A percentile compares a stretch with the other conserved stretches of the same genome.
These are phyloP conservation scores for Tinamus major DNA, from an alignment of 2,797 vertebrate genomes.

Conservation along the genomic window DNA sequence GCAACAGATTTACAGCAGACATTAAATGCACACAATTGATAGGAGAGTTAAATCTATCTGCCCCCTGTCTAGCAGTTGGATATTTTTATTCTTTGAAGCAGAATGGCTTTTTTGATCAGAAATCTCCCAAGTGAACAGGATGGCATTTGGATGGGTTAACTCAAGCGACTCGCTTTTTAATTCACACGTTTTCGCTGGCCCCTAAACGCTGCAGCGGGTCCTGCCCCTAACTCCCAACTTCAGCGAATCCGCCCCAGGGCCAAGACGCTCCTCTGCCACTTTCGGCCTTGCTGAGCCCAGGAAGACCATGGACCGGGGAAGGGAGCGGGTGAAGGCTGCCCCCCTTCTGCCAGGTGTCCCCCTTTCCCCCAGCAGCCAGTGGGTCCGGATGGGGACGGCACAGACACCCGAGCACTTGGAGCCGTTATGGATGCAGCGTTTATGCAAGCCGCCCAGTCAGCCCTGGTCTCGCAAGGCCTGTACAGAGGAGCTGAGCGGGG, in stretches of 20 bases:
- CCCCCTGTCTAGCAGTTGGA: not conserved
- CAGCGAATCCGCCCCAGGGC: accelerated
- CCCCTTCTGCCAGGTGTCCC: too few species aligned
- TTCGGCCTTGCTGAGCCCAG: not conserved
- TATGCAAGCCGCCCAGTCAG: constrained; percentile 19
- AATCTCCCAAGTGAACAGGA: not conserved
- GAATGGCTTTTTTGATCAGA: not conserved
- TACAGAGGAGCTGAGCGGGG: constrained; percentile 14
- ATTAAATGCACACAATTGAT: not conserved
- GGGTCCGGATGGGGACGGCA: not conserved
- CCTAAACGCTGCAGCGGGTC: not conserved
- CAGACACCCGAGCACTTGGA: not conserved
- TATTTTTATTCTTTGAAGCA: not conserved
- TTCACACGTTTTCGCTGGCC: not conserved
- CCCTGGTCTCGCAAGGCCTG: not conserved
- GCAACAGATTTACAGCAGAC: not conserved
- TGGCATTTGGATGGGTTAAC: not conserved
- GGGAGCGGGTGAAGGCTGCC: accelerated
- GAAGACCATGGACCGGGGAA: not conserved
- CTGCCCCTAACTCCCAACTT: not conserved
- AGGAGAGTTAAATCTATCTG: not conserved
- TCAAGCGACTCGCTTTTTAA: not conserved
- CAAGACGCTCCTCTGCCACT: not conserved
- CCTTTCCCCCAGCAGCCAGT: accelerated
- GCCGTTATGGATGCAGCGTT: constrained; percentile 19